phyloP scores from a whole-genome alignment of 2,797 vertebrate genomes.

The Artibeus jamaicensis region DNA sequence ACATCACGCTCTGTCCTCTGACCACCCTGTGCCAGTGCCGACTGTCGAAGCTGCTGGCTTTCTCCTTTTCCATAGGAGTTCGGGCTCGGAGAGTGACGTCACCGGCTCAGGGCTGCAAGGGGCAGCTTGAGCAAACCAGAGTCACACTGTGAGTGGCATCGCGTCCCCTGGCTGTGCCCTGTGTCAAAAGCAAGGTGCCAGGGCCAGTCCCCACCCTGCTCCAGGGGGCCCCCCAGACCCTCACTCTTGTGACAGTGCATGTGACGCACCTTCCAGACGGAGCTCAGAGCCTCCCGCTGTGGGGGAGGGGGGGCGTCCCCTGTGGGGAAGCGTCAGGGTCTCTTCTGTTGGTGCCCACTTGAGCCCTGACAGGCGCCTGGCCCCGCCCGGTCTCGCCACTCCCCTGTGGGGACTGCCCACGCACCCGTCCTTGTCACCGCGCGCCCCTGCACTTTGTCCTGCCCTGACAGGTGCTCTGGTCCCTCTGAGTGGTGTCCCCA shows the following conservation, averaged over 20 bases:
- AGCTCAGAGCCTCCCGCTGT: neutral
- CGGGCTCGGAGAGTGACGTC: neutral
- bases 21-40: rapidly evolving
- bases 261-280: neutral
- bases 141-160: too few relatives aligned
- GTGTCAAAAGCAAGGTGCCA: too few relatives aligned
- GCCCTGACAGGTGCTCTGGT: too few relatives aligned
- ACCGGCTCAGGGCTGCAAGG: neutral
- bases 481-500: too few relatives aligned
- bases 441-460: neutral
- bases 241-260: rapidly evolving
- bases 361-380: neutral
- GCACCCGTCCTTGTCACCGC: neutral
- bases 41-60: rapidly evolving
- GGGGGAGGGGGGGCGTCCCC: too few relatives aligned
- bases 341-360: neutral
- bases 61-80: neutral
- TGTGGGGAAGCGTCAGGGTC: neutral
- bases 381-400: too few relatives aligned
- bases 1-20: rapidly evolving
- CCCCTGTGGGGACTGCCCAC: too few relatives aligned
- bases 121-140: neutral
- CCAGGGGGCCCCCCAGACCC: neutral
- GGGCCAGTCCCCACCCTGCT: too few relatives aligned
- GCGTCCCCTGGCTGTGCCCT: too few relatives aligned